Conservation (phyloP, 2,797 vertebrate species). For the Centropyge bicolor region DNA sequence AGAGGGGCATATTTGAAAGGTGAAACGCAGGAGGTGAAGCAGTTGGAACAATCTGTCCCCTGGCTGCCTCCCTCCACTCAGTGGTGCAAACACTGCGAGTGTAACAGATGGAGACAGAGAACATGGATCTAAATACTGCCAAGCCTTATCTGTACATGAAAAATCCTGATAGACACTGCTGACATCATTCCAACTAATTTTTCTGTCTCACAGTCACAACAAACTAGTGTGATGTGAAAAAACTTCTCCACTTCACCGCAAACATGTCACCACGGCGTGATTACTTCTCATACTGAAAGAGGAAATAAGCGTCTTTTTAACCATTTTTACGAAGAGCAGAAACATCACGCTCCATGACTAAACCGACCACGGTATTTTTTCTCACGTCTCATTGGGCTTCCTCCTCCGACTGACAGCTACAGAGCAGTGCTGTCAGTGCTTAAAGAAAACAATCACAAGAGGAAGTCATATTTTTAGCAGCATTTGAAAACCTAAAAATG, state of each 20-base stretch:
- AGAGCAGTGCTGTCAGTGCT: conserved; percentile 2
- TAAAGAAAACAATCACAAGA: conserved; percentile 29
- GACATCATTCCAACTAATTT: conserved; percentile 33
- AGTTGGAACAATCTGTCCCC: conserved; percentile 37
- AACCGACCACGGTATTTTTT: conserved; percentile 28
- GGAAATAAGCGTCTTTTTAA: conserved; percentile 41
- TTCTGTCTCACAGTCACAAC: conserved; percentile 10
- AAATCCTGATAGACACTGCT: conserved; percentile 9
- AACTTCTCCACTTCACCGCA: not conserved
- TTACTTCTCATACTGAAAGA: conserved; percentile 44
- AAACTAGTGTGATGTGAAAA: conserved; percentile 13
- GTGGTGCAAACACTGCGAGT: conserved; percentile 46
- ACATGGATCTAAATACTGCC: conserved; percentile 21
- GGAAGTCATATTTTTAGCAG: conserved; percentile 66
- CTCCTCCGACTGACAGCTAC: conserved; percentile 39
- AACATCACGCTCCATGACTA: conserved; percentile 53
- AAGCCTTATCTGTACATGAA: not conserved
- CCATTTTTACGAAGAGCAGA: conserved; percentile 7
- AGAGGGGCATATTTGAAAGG: conserved; percentile 10
- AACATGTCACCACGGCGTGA: conserved; percentile 22
- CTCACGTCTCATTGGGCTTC: conserved; percentile 54
- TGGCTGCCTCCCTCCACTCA: conserved; percentile 45
- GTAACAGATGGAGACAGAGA: conserved; percentile 57
- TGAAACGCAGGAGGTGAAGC: conserved; percentile 30
- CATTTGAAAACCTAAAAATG: conserved; percentile 42